Evolutionary conservation across 2,797 vertebrate species (phyloP), one percentile per base, ranked within the genome.

Genomic region (Epinephelus awoara): DNA sequence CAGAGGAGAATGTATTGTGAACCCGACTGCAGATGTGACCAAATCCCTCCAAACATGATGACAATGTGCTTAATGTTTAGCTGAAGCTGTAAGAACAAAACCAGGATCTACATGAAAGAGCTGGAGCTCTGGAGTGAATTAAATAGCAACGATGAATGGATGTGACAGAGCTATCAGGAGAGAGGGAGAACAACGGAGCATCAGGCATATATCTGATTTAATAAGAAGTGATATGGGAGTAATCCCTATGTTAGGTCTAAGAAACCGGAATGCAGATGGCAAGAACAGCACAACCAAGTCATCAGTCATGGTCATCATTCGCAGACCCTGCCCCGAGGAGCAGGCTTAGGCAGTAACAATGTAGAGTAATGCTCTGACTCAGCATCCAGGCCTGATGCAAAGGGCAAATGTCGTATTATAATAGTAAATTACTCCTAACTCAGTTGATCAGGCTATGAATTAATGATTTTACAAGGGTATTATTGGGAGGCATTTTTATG

Each of bases 391-490:
- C 80, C 52, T 70, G 82, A 90, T 88, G 77, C 78, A 93, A 94
- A 94, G 89, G 89, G 80, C 91, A 93, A 86, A 91, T 78, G 87
- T 69, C 85, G 78, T 77, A 79, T 91, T 92, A 85, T 75, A 84
- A 88, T 68, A 77, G 76, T 67, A 75, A 89, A 89, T 92, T 27
- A 86, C 80, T 88, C 77, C 66, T 85, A 86, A 78, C 75, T 85
- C 78, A 75, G 79, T 84, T 67, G 77, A 90, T 86, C 71, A 77
- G 85, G 85, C 90, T 72, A 79, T 68, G 69, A 92, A 90, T 84
- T 91, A 91, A 92, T 92, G 82, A 81, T 80, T 79, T 89, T 79
- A 78, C 29, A 51, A 82, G 56, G 50, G 75, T 75, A 76, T 82
- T 84, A 85, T 79, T 75, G 3, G 46, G 62, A 77, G 75, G 21